phyloP scores from a whole-genome alignment of 2,888 invertebrate species.

The Archips crataeganus region DNA sequence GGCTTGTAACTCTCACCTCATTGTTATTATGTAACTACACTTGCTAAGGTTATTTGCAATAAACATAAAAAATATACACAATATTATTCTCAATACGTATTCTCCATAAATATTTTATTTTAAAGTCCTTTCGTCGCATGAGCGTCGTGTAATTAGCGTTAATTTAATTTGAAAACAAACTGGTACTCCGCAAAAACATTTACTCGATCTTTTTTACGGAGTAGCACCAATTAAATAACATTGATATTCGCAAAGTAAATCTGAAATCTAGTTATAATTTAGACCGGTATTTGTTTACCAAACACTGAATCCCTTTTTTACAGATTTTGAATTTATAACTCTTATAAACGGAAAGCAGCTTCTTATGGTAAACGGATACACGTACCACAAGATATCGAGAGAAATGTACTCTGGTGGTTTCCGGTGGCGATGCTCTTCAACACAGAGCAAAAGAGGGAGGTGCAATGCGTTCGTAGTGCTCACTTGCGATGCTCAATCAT shows the following conservation, averaged over 20 bases:
- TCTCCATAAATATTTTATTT: no score
- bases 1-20: no score
- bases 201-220: not conserved
- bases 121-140: no score
- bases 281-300: not conserved
- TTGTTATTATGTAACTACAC: no score
- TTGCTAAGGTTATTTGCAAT: no score
- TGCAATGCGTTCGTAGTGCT: conserved; percentile 38
- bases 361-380: conserved; percentile 37
- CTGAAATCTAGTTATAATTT: not conserved
- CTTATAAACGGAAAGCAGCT: conserved; percentile 42
- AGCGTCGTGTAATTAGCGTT: not conserved
- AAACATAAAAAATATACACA: no score
- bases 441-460: conserved; percentile 32
- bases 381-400: conserved; percentile 39
- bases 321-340: conserved; percentile 37
- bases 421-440: conserved; percentile 37
- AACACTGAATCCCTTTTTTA: conserved; percentile 7
- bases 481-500: conserved; percentile 32
- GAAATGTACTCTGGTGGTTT: conserved; percentile 41
- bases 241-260: not conserved
- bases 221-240: not conserved
- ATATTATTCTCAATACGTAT: no score
- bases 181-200: not conserved
- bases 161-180: not conserved